A percentile compares a stretch with the other conserved stretches of the same genome.
phyloP scores from a whole-genome alignment of 2,113 vertebrate genomes.

The Semnornis frantzii region DNA sequence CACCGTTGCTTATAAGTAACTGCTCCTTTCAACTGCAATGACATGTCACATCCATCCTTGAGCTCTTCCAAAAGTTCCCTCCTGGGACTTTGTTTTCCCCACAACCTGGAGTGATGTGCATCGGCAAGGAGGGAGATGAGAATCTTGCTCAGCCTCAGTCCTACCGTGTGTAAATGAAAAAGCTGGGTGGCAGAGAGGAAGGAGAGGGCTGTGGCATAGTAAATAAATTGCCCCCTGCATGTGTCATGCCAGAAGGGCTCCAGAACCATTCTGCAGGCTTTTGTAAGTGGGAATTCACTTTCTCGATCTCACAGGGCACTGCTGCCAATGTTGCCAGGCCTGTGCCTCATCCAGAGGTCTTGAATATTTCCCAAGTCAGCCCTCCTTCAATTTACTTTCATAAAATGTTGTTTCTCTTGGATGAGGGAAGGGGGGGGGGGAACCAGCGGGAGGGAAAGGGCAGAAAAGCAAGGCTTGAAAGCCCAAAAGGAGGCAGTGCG shows the following conservation, averaged over 20 bases:
- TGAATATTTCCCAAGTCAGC: background rate
- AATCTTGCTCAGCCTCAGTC: background rate
- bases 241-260: conserved; percentile 58
- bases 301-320: conserved; percentile 20
- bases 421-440: fast-evolving
- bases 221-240: conserved; percentile 65
- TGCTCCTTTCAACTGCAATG: conserved; percentile 75
- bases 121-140: background rate
- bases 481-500: background rate
- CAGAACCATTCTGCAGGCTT: conserved; percentile 17
- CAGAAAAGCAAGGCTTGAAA: background rate
- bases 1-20: conserved; percentile 65
- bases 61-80: conserved; percentile 66
- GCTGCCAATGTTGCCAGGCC: background rate
- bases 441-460: fast-evolving
- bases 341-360: background rate
- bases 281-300: conserved; percentile 52
- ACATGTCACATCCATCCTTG: conserved; percentile 72
- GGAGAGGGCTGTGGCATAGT: conserved; percentile 32
- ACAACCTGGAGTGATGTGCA: conserved; percentile 53
- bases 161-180: conserved; percentile 50
- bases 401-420: background rate
- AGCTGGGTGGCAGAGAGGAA: background rate
- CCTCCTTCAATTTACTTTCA: background rate
- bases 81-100: conserved; percentile 45